Conservation (phyloP, 2,113 vertebrate species). For the Apus apus region DNA sequence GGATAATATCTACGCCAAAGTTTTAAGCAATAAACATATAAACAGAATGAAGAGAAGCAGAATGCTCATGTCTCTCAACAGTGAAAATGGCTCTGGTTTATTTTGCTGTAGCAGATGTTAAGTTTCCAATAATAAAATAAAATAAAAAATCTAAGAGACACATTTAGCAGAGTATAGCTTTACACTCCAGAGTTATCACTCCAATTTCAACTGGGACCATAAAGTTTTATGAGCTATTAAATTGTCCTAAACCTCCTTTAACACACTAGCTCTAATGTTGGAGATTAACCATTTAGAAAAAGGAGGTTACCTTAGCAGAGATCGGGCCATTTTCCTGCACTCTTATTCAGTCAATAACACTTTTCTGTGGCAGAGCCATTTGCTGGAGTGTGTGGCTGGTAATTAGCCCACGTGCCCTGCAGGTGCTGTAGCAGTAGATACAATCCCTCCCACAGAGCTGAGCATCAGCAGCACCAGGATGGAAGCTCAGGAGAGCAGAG, state of each 20-base stretch:
- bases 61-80: conserved; percentile 42
- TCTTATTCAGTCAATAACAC: conserved; percentile 36
- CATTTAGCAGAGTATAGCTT: conserved; percentile 63
- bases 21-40: conserved; percentile 70
- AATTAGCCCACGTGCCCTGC: not conserved
- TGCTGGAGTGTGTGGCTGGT: not conserved
- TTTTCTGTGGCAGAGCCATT: not conserved
- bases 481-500: not conserved
- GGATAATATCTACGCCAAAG: conserved; percentile 21
- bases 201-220: conserved; percentile 76
- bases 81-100: conserved; percentile 32
- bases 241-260: conserved; percentile 77
- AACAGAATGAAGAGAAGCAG: conserved; percentile 35
- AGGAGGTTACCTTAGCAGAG: conserved; percentile 60
- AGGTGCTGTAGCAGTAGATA: conserved; percentile 1
- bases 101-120: conserved; percentile 70
- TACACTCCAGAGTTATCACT: conserved; percentile 71
- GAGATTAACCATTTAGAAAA: conserved; percentile 66
- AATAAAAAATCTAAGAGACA: conserved; percentile 60
- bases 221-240: conserved; percentile 83
- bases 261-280: conserved; percentile 60
- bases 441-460: not conserved
- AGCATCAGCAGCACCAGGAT: not conserved
- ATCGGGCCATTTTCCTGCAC: not conserved
- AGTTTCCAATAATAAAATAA: conserved; percentile 68